A percentile compares a stretch with the other conserved stretches of the same genome.
These are phyloP conservation scores for Oscheius onirici DNA, from an alignment of 2,888 invertebrate genomes.

Conservation along the genomic window DNA sequence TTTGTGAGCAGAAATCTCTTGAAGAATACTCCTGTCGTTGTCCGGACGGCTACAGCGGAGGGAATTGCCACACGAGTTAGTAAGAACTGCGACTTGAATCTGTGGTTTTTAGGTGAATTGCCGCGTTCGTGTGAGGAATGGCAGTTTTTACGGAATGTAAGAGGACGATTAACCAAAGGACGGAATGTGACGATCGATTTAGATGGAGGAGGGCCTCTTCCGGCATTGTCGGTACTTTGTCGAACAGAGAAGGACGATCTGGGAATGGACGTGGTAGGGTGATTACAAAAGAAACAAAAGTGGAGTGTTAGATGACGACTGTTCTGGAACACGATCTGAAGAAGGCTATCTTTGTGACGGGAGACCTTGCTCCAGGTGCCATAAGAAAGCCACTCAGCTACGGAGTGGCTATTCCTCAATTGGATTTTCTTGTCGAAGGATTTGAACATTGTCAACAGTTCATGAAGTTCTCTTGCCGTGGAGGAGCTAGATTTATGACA, in stretches of 20 bases:
- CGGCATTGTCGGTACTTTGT: slow-evolving; percentile 61
- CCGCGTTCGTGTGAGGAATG: slow-evolving; percentile 68
- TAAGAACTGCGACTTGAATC: not conserved
- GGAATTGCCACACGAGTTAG: slow-evolving; percentile 66
- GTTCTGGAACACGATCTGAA: slow-evolving; percentile 52
- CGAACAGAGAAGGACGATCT: slow-evolving; percentile 48
- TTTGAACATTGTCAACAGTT: slow-evolving; percentile 66
- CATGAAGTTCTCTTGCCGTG: slow-evolving; percentile 66
- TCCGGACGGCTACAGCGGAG: slow-evolving; percentile 57
- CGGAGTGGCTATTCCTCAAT: slow-evolving; percentile 51
- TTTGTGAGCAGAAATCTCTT: slow-evolving; percentile 58
- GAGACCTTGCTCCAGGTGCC: slow-evolving; percentile 63
- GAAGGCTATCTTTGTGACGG: slow-evolving; percentile 61
- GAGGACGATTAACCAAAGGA: slow-evolving; percentile 39
- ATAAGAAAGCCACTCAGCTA: slow-evolving; percentile 62
- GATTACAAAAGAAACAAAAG: not conserved
- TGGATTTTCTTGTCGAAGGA: slow-evolving; percentile 66
- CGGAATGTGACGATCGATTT: slow-evolving; percentile 64
- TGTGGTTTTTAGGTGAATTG: slow-evolving; percentile 45
- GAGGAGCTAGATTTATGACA: slow-evolving; percentile 65
- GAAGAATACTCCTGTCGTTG: slow-evolving; percentile 61
- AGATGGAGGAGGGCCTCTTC: slow-evolving; percentile 66
- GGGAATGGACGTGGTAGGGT: slow-evolving; percentile 39
- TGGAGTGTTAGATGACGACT: slow-evolving; percentile 39
- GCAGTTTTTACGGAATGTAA: slow-evolving; percentile 41